Evolutionary conservation across 2,113 vertebrate species (phyloP).

Genomic region (Empidonax traillii): DNA sequence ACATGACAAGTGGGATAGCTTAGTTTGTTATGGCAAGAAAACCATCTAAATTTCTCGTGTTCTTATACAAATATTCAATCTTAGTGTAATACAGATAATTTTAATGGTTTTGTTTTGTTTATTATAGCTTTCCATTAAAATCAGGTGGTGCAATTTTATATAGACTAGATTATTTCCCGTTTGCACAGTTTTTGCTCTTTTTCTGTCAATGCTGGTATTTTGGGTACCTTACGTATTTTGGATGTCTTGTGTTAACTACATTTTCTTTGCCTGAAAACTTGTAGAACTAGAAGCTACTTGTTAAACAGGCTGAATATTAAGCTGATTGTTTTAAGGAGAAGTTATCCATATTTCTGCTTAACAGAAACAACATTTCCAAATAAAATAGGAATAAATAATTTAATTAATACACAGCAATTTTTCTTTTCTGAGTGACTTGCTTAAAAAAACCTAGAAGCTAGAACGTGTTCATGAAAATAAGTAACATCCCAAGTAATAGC

Average conservation of each 20-base stretch:
- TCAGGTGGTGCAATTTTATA: not conserved
- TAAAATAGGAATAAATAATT: not conserved
- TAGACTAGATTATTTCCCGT: not conserved
- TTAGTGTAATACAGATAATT: not conserved
- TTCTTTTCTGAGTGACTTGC: not conserved
- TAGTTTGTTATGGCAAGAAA: not conserved
- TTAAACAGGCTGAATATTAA: not conserved
- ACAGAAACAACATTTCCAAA: not conserved
- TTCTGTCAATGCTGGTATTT: not conserved
- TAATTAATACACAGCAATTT: not conserved
- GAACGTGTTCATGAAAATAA: not conserved
- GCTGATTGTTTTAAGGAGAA: not conserved
- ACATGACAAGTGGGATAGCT: not conserved
- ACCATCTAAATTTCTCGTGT: not conserved
- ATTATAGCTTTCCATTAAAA: not conserved
- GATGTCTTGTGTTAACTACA: not conserved
- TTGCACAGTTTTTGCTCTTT: not conserved
- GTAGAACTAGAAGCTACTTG: not conserved
- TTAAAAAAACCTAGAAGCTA: not conserved
- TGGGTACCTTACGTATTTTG: not conserved
- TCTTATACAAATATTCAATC: not conserved
- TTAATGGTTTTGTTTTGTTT: not conserved
- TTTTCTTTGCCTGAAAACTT: not conserved
- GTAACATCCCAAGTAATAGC: not conserved
- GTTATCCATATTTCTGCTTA: not conserved